Evolutionary conservation across 2,797 vertebrate genomes (phyloP), one percentile per base, ranked within the genome.

Genomic region (Labroides dimidiatus): DNA sequence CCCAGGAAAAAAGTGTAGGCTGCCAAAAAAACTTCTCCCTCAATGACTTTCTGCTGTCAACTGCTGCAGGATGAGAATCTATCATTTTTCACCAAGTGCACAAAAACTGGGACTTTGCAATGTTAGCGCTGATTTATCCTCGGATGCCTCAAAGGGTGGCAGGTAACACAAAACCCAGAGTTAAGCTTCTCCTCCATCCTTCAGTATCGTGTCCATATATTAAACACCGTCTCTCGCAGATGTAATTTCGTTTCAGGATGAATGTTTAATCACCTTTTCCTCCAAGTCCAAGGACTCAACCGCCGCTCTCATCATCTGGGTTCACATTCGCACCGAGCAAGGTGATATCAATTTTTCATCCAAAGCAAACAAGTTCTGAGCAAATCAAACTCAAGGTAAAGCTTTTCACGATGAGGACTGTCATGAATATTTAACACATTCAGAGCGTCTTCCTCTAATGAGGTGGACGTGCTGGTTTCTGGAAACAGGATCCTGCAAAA

Each of bases 1-100:
- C 69, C 61, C 2, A 77, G 59, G 81, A 84, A 87, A 90, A n/a
- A 87, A 88, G 78, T 69, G 67, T 52, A 14, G 49, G 72, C 77
- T 77, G 86, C 78, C 80, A 87, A 78, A 74, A 75, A 81, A 77
- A 84, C 65, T 57, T 79, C 69, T 49, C 71, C 30, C 74, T 74
- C 69, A 20, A 75, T 84, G 80, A 85, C 79, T 79, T 84, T 73
- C 63, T 44, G 20, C 55, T 72, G 86, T 86, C 78, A 77, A 69
- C 72, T 78, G 56, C 70, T 43, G 76, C 30, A 3, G 51, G 52
- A 76, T 77, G 39, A 19, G 48, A 57, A 78, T 77, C 63, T 54
- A 72, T 78, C 75, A 68, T 67, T 71, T 79, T 84, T 77, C 64
- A 69, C 54, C 41, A 61, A 50, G 59, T 51, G 58, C 56, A 84